phyloP scores from a whole-genome alignment of 1,140 invertebrate species.

The Drosophila pachea region DNA sequence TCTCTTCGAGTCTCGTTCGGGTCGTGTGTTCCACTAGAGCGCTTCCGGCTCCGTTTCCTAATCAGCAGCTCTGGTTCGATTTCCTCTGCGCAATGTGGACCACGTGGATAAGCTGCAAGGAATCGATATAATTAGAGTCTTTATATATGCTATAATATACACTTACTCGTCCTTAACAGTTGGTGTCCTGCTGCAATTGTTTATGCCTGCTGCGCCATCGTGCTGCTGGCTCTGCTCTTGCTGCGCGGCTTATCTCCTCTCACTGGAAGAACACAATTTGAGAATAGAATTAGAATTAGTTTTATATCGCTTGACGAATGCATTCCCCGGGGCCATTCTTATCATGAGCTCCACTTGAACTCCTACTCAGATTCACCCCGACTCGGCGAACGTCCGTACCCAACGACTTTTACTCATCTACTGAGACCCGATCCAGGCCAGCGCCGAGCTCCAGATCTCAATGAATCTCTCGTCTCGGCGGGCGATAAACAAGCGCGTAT shows the following conservation, averaged over 20 bases:
- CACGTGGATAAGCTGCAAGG: conserved; percentile 47
- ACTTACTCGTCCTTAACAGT: conserved; percentile 13
- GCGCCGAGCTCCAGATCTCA: conserved; percentile 38
- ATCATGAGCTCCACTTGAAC: conserved; percentile 13
- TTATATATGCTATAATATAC: not conserved
- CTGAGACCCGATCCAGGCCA: conserved; percentile 41
- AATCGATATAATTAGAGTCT: not conserved
- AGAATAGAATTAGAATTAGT: conserved; percentile 16
- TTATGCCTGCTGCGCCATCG: conserved; percentile 12
- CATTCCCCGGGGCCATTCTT: conserved; percentile 3
- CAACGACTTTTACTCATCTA: conserved; percentile 69
- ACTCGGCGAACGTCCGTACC: conserved; percentile 43
- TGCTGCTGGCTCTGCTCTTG: conserved; percentile 16
- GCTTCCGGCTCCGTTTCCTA: conserved; percentile 63
- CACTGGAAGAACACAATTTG: conserved; percentile 1
- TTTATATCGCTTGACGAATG: not conserved
- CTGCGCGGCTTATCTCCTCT: conserved; percentile 25
- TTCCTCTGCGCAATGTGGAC: conserved; percentile 40
- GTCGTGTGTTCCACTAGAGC: conserved; percentile 63
- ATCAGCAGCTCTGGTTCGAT: conserved; percentile 65
- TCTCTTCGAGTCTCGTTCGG: not conserved
- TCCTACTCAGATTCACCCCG: not conserved
- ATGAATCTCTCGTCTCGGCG: conserved; percentile 44
- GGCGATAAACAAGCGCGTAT: conserved; percentile 47
- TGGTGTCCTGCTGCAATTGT: not conserved